These are phyloP conservation scores for Andrena cerasifolii DNA, from an alignment of 1,140 invertebrate species.

Conservation along the genomic window DNA sequence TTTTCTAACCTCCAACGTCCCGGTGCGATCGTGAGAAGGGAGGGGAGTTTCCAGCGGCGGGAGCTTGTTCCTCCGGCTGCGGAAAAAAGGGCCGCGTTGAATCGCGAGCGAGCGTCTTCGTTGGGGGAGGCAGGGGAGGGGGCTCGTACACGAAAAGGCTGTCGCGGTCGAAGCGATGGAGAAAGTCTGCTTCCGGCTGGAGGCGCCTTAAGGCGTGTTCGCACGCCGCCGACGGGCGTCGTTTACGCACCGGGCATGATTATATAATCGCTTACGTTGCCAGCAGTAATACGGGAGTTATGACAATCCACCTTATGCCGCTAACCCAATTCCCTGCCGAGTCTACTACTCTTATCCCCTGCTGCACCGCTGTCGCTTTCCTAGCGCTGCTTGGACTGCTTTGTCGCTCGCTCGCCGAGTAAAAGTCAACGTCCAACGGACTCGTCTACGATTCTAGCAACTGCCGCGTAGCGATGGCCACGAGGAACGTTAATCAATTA, in stretches of 20 bases:
- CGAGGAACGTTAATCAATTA: no score
- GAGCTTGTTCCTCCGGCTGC: no score
- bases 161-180: conserved; percentile 11
- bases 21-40: no score
- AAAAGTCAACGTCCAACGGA: no score
- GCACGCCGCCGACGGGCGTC: conserved; percentile 1
- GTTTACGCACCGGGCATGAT: conserved; percentile 28
- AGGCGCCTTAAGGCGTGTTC: conserved; percentile 25
- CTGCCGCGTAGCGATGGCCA: no score
- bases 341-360: neutral
- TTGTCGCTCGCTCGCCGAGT: neutral
- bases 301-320: conserved; percentile 33
- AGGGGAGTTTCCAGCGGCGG: no score
- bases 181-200: conserved; percentile 43
- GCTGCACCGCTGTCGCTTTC: conserved; percentile 1
- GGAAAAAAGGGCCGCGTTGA: neutral
- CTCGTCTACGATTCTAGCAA: no score
- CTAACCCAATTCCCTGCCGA: conserved; percentile 31
- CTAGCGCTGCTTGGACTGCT: neutral
- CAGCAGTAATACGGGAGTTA: conserved; percentile 29
- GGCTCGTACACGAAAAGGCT: conserved; percentile 16
- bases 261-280: conserved; percentile 38
- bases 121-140: neutral
- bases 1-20: no score
- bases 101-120: neutral